These are phyloP conservation scores for Ridgeia piscesae DNA, from an alignment of 1,140 invertebrate species.

Conservation along the genomic window DNA sequence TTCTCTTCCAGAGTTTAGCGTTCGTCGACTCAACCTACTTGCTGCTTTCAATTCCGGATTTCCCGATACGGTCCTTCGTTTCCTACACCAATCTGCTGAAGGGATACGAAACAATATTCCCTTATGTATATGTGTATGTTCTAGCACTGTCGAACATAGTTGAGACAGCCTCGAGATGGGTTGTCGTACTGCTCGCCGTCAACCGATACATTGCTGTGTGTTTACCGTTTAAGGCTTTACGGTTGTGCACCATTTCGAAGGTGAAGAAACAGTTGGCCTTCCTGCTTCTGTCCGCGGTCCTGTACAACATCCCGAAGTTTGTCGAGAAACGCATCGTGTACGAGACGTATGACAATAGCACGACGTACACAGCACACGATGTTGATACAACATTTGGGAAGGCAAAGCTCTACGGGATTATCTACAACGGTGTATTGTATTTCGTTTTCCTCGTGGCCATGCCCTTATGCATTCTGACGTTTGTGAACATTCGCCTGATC, in stretches of 20 bases:
- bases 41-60: conserved; percentile 16
- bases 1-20: conserved; percentile 29
- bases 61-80: conserved; percentile 13
- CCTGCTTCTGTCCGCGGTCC: conserved; percentile 18
- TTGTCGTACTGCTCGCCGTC: conserved; percentile 27
- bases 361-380: neutral
- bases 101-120: conserved; percentile 1
- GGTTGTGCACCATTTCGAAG: conserved; percentile 21
- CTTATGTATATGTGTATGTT: conserved; percentile 10
- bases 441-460: conserved; percentile 27
- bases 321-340: neutral
- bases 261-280: conserved; percentile 25
- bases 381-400: neutral
- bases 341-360: neutral
- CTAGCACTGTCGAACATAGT: neutral
- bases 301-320: conserved; percentile 28
- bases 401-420: neutral
- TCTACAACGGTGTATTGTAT: conserved; percentile 29
- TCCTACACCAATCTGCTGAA: neutral
- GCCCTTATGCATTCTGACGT: conserved; percentile 21
- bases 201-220: conserved; percentile 31
- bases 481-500: conserved; percentile 31
- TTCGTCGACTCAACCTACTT: conserved; percentile 26
- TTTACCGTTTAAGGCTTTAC: conserved; percentile 20
- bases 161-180: conserved; percentile 29